A percentile compares a stretch with the other conserved stretches of the same genome.
Evolutionary conservation across 2,888 invertebrate species (phyloP).

Genomic region (Cecidostiba fungosa): DNA sequence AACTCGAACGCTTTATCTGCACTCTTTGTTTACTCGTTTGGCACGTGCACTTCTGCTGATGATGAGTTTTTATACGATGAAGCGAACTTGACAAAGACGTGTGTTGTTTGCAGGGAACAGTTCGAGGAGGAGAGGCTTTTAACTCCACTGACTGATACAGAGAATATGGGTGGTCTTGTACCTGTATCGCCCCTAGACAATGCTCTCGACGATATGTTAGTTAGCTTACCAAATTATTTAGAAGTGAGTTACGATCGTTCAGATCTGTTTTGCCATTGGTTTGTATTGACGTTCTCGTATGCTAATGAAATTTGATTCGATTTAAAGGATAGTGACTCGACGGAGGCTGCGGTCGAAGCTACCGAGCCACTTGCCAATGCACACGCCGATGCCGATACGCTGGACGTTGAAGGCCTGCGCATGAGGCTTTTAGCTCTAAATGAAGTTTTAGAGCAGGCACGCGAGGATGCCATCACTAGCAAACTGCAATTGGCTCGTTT

Average conservation of each 20-base stretch:
- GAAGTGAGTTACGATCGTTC: conserved; percentile 73
- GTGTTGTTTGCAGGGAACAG: conserved; percentile 62
- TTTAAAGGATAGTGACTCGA: conserved; percentile 73
- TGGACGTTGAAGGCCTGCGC: conserved; percentile 73
- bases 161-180: conserved; percentile 76
- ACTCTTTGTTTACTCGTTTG: not conserved
- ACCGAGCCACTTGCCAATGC: conserved; percentile 73
- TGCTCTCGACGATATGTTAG: conserved; percentile 76
- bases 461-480: conserved; percentile 76
- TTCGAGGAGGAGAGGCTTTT: conserved; percentile 75
- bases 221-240: conserved; percentile 77
- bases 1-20: conserved; percentile 16
- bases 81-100: not conserved
- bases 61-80: not conserved
- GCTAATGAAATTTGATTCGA: conserved; percentile 20
- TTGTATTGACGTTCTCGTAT: not conserved
- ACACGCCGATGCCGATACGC: conserved; percentile 70
- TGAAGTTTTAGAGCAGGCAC: conserved; percentile 76
- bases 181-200: conserved; percentile 78
- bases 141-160: conserved; percentile 76
- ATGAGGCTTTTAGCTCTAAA: conserved; percentile 73
- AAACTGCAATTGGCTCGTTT: conserved; percentile 75
- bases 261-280: not conserved
- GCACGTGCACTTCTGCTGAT: not conserved
- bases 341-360: conserved; percentile 76